These are phyloP conservation scores for Ia io DNA, from an alignment of 2,113 vertebrate species.

Conservation along the genomic window DNA sequence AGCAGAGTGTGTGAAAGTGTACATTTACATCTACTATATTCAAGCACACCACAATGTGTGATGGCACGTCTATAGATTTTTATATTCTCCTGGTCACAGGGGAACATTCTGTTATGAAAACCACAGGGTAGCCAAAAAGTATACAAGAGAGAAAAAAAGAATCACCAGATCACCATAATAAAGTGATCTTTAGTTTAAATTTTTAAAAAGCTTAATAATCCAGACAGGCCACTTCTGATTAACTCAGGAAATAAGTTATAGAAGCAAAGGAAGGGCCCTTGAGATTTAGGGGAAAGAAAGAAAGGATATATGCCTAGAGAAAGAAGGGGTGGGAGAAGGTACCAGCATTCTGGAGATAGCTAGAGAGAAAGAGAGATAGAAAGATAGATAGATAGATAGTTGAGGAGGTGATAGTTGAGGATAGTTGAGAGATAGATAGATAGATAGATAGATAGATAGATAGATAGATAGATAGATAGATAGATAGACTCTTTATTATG, in stretches of 20 bases:
- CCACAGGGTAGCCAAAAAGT: not conserved
- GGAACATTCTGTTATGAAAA: not conserved
- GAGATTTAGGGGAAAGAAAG: no score
- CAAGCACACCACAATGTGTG: not conserved
- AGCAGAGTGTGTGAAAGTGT: not conserved
- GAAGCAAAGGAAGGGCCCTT: no score
- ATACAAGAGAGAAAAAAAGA: not conserved
- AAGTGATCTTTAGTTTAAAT: not conserved
- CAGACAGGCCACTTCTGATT: not conserved
- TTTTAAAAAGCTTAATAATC: not conserved
- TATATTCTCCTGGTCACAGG: not conserved
- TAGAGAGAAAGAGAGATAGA: not conserved
- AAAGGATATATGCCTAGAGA: no score
- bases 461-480: not conserved
- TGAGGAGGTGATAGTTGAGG: no score
- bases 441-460: not conserved
- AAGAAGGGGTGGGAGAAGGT: no score
- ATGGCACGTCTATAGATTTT: not conserved
- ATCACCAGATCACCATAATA: not conserved
- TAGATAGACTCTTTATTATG: not conserved
- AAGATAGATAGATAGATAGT: not conserved
- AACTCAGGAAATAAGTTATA: not conserved
- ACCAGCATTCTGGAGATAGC: no score
- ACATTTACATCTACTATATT: not conserved
- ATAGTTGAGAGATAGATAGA: no score